Percentiles rank a stretch among this genome's conserved stretches.
Conservation (phyloP, 2,113 vertebrate genomes). For the Tonatia bakeri region DNA sequence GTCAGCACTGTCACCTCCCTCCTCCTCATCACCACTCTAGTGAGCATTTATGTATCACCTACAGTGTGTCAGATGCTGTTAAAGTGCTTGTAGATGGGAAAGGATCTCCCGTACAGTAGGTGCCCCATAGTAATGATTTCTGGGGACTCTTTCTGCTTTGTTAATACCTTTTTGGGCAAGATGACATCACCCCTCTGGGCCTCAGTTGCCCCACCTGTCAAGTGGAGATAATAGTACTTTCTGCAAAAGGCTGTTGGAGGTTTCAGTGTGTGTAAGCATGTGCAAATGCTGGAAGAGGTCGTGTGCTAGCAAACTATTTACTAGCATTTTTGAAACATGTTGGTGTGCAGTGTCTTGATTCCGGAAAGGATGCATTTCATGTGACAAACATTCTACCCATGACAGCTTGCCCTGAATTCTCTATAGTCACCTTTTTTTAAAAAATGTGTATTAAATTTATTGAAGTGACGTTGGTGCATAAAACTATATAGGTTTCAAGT, state of each 20-base stretch:
- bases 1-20: neutral
- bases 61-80: no score
- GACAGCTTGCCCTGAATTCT: neutral
- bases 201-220: neutral
- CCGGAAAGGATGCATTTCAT: neutral
- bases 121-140: no score
- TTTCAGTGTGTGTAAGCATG: neutral
- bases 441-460: neutral
- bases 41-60: neutral
- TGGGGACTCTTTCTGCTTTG: neutral
- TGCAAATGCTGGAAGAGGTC: neutral
- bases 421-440: neutral
- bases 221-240: neutral
- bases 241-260: neutral
- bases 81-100: neutral
- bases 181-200: neutral
- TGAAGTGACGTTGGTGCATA: neutral
- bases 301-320: fast-evolving
- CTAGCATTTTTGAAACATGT: neutral
- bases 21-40: no score
- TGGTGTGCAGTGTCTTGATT: neutral
- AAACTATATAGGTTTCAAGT: neutral
- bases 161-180: neutral
- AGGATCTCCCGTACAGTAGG: fast-evolving
- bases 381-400: neutral